Conservation (phyloP, 2,113 vertebrate genomes). For the Pachypanchax playfairii region DNA sequence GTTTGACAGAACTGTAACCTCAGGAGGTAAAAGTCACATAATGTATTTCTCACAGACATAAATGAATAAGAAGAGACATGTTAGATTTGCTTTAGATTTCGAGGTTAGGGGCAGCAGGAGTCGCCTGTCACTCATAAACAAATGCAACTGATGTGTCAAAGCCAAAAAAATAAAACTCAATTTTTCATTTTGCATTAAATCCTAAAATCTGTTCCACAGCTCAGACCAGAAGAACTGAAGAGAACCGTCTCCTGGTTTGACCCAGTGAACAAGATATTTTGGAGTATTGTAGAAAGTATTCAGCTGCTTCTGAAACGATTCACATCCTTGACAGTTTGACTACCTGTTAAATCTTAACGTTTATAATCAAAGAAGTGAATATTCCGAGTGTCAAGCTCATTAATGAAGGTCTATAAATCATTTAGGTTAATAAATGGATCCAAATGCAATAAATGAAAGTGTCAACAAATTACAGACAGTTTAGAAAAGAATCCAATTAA, state of each 20-base stretch:
- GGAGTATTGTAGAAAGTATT: neutral
- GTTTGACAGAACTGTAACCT: neutral
- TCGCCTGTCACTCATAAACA: conserved; percentile 4
- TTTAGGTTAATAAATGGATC: too few relatives aligned
- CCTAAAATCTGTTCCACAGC: too few relatives aligned
- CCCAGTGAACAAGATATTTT: too few relatives aligned
- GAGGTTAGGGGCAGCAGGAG: conserved; percentile 1
- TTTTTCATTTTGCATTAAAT: too few relatives aligned
- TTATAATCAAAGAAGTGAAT: neutral
- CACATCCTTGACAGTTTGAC: conserved; percentile 1
- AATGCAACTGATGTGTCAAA: neutral
- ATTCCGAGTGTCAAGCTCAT: neutral
- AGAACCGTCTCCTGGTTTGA: too few relatives aligned
- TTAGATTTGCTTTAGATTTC: conserved; percentile 4
- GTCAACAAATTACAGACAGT: too few relatives aligned
- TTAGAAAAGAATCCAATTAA: too few relatives aligned
- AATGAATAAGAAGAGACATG: neutral
- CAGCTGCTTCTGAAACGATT: neutral
- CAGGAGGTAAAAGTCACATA: neutral
- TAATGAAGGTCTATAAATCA: neutral
- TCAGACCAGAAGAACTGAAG: too few relatives aligned
- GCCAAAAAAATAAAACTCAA: too few relatives aligned
- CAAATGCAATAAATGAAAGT: too few relatives aligned
- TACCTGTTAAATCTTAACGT: conserved; percentile 38
- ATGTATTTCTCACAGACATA: neutral